Evolutionary conservation across 2,113 vertebrate species (phyloP).

Genomic region (Labeo rohita): DNA sequence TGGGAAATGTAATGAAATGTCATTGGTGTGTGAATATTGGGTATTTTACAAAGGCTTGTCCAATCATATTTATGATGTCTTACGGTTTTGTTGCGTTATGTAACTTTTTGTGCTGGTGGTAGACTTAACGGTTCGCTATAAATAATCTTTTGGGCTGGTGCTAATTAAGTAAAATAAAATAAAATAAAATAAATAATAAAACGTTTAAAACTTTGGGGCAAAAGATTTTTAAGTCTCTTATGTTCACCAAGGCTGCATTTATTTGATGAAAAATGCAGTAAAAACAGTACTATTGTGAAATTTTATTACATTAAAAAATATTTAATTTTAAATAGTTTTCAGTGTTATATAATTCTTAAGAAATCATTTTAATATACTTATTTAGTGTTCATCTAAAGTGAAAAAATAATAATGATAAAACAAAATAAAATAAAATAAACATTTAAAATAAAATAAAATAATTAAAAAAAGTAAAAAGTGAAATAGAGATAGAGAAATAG

Average conservation of each 20-base stretch:
- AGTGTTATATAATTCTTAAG: neutral
- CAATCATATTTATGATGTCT: neutral
- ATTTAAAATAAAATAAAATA: too few species aligned
- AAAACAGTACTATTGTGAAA: neutral
- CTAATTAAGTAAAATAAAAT: neutral
- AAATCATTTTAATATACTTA: neutral
- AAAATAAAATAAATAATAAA: too few species aligned
- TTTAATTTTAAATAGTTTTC: too few species aligned
- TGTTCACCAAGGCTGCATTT: neutral
- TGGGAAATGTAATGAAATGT: slow-evolving; percentile 15
- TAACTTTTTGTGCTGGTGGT: neutral
- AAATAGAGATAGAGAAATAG: too few species aligned
- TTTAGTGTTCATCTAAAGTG: neutral
- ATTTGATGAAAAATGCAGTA: neutral
- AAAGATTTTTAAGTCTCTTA: neutral
- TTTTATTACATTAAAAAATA: too few species aligned
- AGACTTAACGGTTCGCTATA: neutral
- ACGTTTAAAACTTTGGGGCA: neutral
- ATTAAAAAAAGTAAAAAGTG: too few species aligned
- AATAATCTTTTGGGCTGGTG: neutral
- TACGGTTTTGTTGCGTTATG: neutral
- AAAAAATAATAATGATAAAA: too few species aligned
- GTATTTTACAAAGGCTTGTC: slow-evolving; percentile 1
- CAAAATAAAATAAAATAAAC: too few species aligned
- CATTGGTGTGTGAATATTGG: slow-evolving; percentile 2